phyloP scores from a whole-genome alignment of 2,888 invertebrate genomes.

The Tetheella fluctuosa region DNA sequence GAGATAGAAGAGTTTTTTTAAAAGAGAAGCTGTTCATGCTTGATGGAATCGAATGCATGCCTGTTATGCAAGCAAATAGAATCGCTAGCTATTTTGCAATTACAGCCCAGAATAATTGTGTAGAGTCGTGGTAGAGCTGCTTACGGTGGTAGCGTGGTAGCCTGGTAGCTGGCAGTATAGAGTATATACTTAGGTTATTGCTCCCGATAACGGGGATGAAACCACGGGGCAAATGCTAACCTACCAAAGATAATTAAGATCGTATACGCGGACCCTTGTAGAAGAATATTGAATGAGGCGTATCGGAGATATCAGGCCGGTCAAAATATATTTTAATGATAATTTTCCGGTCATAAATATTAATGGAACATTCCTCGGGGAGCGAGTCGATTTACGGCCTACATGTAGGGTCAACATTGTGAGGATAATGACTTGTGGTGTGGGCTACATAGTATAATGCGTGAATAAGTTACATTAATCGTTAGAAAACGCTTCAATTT shows the following conservation, averaged over 20 bases:
- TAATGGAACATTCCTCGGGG: conserved; percentile 70
- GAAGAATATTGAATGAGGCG: conserved; percentile 47
- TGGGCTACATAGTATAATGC: conserved; percentile 13
- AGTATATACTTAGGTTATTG: too few species aligned
- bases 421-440: conserved; percentile 30
- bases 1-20: too few species aligned
- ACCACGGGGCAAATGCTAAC: too few species aligned
- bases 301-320: conserved; percentile 61
- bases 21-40: too few species aligned
- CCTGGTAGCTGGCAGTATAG: too few species aligned
- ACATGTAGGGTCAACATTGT: conserved; percentile 52
- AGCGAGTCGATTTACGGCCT: conserved; percentile 54
- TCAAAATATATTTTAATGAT: conserved; percentile 77
- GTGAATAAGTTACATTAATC: neutral
- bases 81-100: too few species aligned
- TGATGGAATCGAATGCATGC: too few species aligned
- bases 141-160: too few species aligned
- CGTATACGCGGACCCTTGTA: conserved; percentile 8
- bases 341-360: conserved; percentile 79
- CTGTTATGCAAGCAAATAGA: too few species aligned
- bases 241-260: neutral
- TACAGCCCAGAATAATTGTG: too few species aligned
- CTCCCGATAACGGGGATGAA: too few species aligned
- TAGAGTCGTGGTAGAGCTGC: too few species aligned
- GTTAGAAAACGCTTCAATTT: neutral